Evolutionary conservation across 1,140 invertebrate species (phyloP).

Genomic region (Ganaspis sp.): DNA sequence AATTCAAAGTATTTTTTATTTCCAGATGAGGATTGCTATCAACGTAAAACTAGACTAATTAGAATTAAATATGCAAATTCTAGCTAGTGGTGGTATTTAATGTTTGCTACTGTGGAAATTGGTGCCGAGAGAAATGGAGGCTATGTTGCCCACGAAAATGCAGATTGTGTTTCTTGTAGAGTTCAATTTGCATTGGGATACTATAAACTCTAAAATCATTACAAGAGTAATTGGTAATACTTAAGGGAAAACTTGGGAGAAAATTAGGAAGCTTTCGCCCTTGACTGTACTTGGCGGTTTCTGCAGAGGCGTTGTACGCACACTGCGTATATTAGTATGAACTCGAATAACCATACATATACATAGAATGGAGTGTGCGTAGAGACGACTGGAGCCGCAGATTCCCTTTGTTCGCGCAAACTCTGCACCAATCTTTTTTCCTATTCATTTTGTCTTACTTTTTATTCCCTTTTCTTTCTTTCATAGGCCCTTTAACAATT

Average conservation of each 20-base stretch:
- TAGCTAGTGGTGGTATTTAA: too few species aligned
- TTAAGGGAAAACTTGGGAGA: neutral
- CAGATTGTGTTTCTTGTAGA: too few species aligned
- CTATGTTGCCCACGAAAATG: too few species aligned
- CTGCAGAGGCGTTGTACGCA: conserved; percentile 52
- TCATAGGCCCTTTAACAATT: neutral
- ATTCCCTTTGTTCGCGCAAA: conserved; percentile 71
- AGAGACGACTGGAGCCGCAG: conserved; percentile 64
- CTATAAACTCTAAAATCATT: neutral
- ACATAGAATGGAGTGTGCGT: conserved; percentile 61
- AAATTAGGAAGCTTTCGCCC: conserved; percentile 53
- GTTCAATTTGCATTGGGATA: too few species aligned
- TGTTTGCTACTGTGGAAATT: too few species aligned
- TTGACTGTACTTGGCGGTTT: conserved; percentile 63
- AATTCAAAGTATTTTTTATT: too few species aligned
- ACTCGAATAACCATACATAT: conserved; percentile 44
- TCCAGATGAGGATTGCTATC: too few species aligned
- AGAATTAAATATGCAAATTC: too few species aligned
- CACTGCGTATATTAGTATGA: conserved; percentile 55
- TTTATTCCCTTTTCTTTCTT: neutral
- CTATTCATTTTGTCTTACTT: neutral
- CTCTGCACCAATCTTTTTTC: conserved; percentile 37
- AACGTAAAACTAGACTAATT: too few species aligned
- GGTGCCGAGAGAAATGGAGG: too few species aligned
- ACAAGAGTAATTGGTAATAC: neutral